Evolutionary conservation across 2,797 vertebrate species (phyloP).

Genomic region (Threskiornis aethiopicus): DNA sequence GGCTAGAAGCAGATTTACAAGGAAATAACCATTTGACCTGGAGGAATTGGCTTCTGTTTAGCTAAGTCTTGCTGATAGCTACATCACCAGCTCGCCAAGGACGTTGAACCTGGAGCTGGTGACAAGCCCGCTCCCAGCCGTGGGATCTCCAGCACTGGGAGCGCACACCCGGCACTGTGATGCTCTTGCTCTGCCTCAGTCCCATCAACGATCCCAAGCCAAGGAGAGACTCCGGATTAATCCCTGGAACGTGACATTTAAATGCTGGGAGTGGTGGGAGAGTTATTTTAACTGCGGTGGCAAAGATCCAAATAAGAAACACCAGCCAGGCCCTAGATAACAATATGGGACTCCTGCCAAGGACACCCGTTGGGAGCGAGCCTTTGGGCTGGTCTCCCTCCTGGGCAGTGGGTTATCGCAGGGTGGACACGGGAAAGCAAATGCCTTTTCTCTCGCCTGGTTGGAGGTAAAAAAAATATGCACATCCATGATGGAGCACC

Average conservation of each 20-base stretch:
- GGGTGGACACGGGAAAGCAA: background rate
- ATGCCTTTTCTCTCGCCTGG: rapidly evolving
- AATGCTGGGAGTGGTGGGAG: constrained; percentile 32
- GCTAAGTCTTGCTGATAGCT: background rate
- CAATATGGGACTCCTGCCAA: constrained; percentile 34
- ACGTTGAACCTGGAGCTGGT: rapidly evolving
- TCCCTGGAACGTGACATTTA: constrained; percentile 46
- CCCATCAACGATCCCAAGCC: background rate
- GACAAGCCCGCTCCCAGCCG: rapidly evolving
- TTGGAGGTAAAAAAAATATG: background rate
- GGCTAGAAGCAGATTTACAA: background rate
- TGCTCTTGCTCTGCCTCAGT: rapidly evolving
- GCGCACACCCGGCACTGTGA: rapidly evolving
- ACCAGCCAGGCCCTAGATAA: constrained; percentile 43
- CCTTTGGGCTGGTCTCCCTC: background rate
- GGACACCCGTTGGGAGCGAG: background rate
- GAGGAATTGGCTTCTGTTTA: background rate
- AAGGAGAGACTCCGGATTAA: background rate
- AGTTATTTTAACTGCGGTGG: constrained; percentile 14
- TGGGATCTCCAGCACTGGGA: background rate
- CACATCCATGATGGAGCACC: background rate
- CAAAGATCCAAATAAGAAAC: constrained; percentile 3
- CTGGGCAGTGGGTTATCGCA: rapidly evolving
- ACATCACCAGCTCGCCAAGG: rapidly evolving
- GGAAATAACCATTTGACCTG: background rate